These are phyloP conservation scores for Thomomys bottae DNA, from an alignment of 2,113 vertebrate genomes.

Conservation along the genomic window DNA sequence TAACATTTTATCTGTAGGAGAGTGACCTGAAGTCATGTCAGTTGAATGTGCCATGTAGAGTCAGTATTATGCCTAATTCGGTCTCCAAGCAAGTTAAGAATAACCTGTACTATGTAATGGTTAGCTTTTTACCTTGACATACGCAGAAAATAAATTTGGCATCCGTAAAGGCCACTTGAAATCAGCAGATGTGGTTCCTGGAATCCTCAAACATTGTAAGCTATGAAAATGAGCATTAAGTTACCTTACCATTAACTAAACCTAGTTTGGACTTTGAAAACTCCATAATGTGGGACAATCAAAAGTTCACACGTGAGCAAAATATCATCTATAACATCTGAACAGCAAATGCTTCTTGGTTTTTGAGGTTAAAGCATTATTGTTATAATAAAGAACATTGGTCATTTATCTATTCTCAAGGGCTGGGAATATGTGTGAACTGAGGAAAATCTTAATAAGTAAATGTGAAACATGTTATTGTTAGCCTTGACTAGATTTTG, in stretches of 20 bases:
- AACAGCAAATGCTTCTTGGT: background rate
- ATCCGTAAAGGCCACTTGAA: conserved; percentile 17
- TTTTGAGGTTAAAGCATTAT: background rate
- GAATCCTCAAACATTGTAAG: background rate
- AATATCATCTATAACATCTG: background rate
- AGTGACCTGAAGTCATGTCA: conserved; percentile 10
- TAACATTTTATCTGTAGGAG: background rate
- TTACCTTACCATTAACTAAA: background rate
- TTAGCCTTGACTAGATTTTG: background rate
- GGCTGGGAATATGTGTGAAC: background rate
- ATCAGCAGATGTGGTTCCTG: background rate
- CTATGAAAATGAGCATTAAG: background rate
- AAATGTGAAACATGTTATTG: conserved; percentile 4
- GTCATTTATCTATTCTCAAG: background rate
- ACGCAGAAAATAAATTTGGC: background rate
- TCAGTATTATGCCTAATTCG: background rate
- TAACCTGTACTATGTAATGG: conserved; percentile 18
- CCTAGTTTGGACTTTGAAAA: conserved; percentile 2
- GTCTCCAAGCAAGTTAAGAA: background rate
- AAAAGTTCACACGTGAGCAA: background rate
- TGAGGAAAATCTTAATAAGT: conserved; percentile 7
- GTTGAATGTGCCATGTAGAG: conserved; percentile 14
- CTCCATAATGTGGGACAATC: background rate
- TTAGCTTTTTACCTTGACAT: conserved; percentile 6
- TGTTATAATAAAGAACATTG: background rate